phyloP scores from a whole-genome alignment of 2,797 vertebrate genomes.

The Bovichtus diacanthus region DNA sequence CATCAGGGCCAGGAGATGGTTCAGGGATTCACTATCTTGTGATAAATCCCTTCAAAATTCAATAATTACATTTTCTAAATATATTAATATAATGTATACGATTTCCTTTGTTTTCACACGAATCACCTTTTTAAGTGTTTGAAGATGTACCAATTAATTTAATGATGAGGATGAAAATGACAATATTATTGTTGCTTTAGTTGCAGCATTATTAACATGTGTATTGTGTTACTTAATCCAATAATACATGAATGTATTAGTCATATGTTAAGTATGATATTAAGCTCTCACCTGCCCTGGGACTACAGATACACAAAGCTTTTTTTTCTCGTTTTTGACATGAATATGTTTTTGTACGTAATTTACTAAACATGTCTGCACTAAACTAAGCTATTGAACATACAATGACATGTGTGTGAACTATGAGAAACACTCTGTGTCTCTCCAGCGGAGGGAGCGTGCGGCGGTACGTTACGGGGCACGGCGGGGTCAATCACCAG shows the following conservation, averaged over 20 bases:
- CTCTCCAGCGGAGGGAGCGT: constrained; percentile 93
- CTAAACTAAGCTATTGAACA: not conserved
- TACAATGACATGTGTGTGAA: no score
- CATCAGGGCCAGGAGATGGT: constrained; percentile 11
- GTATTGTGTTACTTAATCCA: not conserved
- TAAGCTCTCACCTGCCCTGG: no score
- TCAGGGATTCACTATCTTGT: constrained; percentile 20
- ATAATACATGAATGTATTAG: not conserved
- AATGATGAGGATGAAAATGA: constrained; percentile 4
- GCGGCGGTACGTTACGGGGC: constrained; percentile 94
- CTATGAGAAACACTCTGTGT: constrained; percentile 25
- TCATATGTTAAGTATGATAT: not conserved
- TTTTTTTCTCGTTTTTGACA: no score
- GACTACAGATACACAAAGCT: no score
- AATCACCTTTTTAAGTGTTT: not conserved
- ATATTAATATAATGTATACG: not conserved
- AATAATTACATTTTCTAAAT: not conserved
- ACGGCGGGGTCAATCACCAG: constrained; percentile 95
- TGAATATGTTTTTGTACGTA: no score
- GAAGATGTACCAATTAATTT: not conserved
- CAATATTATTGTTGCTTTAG: not conserved
- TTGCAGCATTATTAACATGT: not conserved
- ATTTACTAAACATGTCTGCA: no score
- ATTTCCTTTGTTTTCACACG: not conserved
- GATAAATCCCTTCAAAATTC: constrained; percentile 14